A percentile compares a stretch with the other conserved stretches of the same genome.
Evolutionary conservation across 1,140 invertebrate species (phyloP).

Genomic region (Ostrea edulis): DNA sequence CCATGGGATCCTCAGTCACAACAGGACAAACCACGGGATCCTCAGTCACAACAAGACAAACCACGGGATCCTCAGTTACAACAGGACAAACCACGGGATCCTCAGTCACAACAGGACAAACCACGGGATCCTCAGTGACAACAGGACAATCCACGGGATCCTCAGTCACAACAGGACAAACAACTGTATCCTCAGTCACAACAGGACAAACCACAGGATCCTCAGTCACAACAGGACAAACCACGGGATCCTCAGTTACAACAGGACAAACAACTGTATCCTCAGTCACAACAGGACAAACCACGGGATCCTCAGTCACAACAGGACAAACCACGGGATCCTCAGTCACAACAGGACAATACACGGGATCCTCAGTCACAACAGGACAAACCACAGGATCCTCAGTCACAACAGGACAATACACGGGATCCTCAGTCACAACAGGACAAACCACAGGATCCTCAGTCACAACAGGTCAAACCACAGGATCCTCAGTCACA

Average conservation of each 20-base stretch:
- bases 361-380: not conserved
- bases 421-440: not conserved
- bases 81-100: not conserved
- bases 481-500: not conserved
- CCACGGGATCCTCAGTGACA: not conserved
- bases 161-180: not conserved
- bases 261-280: not conserved
- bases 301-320: not conserved
- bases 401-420: no score
- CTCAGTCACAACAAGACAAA: not conserved
- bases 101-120: not conserved
- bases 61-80: not conserved
- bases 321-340: not conserved
- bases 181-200: not conserved
- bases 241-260: not conserved
- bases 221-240: not conserved
- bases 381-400: not conserved
- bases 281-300: not conserved
- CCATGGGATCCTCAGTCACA: not conserved
- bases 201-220: not conserved
- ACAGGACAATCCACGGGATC: not conserved
- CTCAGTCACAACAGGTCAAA: not conserved
- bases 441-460: not conserved
- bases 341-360: not conserved
- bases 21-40: not conserved